Evolutionary conservation across 2,113 vertebrate species (phyloP), one percentile per base, ranked within the genome.

Genomic region (Bubo scandiacus): DNA sequence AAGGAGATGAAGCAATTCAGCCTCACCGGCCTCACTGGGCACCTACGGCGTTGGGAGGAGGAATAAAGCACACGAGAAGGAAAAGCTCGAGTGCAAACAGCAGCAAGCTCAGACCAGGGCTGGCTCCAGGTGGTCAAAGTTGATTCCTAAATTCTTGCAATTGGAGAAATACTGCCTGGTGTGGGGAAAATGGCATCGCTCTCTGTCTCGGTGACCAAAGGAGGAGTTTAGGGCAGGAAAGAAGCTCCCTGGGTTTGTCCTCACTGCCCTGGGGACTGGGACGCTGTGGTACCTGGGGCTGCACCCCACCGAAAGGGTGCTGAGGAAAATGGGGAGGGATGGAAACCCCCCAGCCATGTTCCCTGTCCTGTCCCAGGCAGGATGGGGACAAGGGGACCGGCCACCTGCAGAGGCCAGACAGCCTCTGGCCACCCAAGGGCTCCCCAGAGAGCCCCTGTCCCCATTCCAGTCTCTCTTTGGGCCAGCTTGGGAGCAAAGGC

Each of bases 221-320:
- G 58, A 47, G 30, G 47, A 19, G 12, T 12, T 65, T 32, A n/a
- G 42, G 43, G 62, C 57, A 59, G 70, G 57, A 40, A 75, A 71
- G 51, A 29, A 40, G 62, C 57, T 71, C 58, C 38, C n/a, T 42
- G 34, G 43, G 36, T 30, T 66, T 42, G 45, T 54, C 51, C 79
- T 36, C 2, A 0, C 43, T 45, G 78, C 65, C 3, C 0, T 5
- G 57, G 57, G 70, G 18, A 49, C 9, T 0, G 2, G 19, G 72
- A 80, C 8, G 7, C 43, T 43, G 36, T 14, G 57, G 58, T 21
- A 12, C 58, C 36, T 2, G 9, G 30, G 57, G 38, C 52, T 71
- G 16, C 2, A 5, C 57, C 7, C 21, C 32, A 21, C 57, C 34
- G 2, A 22, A 27, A 59, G 59, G 83, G 32, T 72, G 58, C 71